A percentile compares a stretch with the other conserved stretches of the same genome.
These are phyloP conservation scores for Vireo griseus DNA, from an alignment of 2,797 vertebrate genomes.

Conservation along the genomic window DNA sequence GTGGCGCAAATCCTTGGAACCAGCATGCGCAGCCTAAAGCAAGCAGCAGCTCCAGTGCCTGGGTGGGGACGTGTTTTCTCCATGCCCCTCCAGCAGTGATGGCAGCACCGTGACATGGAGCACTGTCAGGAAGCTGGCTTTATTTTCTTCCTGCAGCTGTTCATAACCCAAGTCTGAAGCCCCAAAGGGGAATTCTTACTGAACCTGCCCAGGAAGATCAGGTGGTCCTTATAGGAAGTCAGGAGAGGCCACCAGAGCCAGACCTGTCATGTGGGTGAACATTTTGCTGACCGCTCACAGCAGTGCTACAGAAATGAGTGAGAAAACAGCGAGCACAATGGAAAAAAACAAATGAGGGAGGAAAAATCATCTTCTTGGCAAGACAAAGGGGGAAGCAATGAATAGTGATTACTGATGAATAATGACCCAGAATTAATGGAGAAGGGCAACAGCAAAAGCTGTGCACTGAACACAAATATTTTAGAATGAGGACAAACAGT, in stretches of 20 bases:
- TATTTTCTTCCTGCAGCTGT: not conserved
- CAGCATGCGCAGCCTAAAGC: not conserved
- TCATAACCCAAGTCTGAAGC: not conserved
- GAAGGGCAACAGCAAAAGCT: conserved; percentile 26
- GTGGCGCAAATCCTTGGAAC: not conserved
- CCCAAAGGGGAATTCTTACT: not conserved
- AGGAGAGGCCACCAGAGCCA: not conserved
- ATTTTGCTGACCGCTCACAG: not conserved
- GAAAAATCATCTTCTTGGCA: not conserved
- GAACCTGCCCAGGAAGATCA: not conserved
- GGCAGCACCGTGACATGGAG: not conserved
- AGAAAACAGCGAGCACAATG: not conserved
- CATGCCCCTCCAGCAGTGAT: not conserved
- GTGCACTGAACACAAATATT: conserved; percentile 22
- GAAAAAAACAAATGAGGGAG: not conserved
- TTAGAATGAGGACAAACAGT: not conserved
- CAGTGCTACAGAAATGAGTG: not conserved
- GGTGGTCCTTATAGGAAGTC: not conserved
- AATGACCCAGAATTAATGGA: conserved; percentile 30
- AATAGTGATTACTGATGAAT: conserved; percentile 12
- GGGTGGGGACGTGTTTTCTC: not conserved
- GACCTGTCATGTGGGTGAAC: not conserved
- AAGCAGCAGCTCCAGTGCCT: not conserved
- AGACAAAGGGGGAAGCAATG: not conserved
- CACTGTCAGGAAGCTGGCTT: not conserved